Percentiles rank a stretch among this genome's conserved stretches.
Conservation (phyloP, 2,888 invertebrate genomes). For the Megamerina dolium region DNA sequence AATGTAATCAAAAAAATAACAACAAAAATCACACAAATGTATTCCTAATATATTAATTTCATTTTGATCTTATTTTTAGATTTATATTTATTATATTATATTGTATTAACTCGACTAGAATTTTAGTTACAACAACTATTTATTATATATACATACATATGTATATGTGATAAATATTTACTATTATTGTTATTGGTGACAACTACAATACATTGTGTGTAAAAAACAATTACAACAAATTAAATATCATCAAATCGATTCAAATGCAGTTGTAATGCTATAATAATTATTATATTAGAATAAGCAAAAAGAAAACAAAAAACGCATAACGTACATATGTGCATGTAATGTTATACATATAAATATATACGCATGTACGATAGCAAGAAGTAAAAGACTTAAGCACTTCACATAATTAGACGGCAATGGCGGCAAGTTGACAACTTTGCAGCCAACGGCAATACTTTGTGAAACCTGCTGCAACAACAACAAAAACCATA, state of each 20-base stretch:
- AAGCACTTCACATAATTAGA: conserved; percentile 33
- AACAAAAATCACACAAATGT: conserved; percentile 16
- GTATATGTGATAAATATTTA: too few species aligned
- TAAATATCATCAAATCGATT: neutral
- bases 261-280: neutral
- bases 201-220: too few species aligned
- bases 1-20: too few species aligned
- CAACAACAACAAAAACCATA: too few species aligned
- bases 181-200: too few species aligned
- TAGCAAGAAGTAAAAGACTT: conserved; percentile 30
- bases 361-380: conserved; percentile 17
- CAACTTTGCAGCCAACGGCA: neutral
- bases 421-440: conserved; percentile 13
- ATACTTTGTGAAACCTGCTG: conserved; percentile 23
- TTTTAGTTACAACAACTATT: too few species aligned
- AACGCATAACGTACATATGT: too few species aligned
- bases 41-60: conserved; percentile 14
- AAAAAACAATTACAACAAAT: too few species aligned
- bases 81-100: too few species aligned
- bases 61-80: neutral
- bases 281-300: neutral
- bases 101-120: too few species aligned
- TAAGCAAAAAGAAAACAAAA: neutral
- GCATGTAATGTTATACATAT: conserved; percentile 4
- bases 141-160: too few species aligned